phyloP scores from a whole-genome alignment of 2,888 invertebrate species.

The Aporophyla nigra region DNA sequence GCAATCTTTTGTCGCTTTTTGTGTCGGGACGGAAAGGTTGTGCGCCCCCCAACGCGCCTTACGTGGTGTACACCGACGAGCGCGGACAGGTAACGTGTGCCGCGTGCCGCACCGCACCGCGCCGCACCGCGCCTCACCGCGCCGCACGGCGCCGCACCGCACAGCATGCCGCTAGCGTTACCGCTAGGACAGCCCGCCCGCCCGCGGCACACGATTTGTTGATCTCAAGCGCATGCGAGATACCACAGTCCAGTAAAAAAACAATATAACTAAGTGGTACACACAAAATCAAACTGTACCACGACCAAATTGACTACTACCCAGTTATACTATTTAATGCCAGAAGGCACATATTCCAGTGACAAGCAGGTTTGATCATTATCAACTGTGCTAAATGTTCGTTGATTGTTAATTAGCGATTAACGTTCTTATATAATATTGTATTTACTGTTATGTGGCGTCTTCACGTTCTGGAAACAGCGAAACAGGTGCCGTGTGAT shows the following conservation, averaged over 20 bases:
- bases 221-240: slow-evolving; percentile 20
- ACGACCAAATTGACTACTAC: slow-evolving; percentile 8
- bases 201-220: slow-evolving; percentile 48
- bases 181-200: slow-evolving; percentile 32
- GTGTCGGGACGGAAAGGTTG: slow-evolving; percentile 90
- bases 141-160: slow-evolving; percentile 20
- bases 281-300: slow-evolving; percentile 14
- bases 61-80: slow-evolving; percentile 98
- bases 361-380: slow-evolving; percentile 37
- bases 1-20: slow-evolving; percentile 89
- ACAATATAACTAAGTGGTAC: slow-evolving; percentile 10
- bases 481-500: slow-evolving; percentile 46
- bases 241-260: slow-evolving; percentile 24
- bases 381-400: slow-evolving; percentile 33
- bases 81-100: slow-evolving; percentile 97
- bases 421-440: slow-evolving; percentile 4
- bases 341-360: slow-evolving; percentile 24
- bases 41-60: slow-evolving; percentile 97
- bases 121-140: slow-evolving; percentile 21
- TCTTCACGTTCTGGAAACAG: slow-evolving; percentile 35
- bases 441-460: slow-evolving; percentile 34
- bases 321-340: slow-evolving; percentile 12
- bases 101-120: slow-evolving; percentile 51
- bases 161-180: slow-evolving; percentile 57
- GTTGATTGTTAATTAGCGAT: slow-evolving; percentile 9